These are phyloP conservation scores for Actinia equina DNA, from an alignment of 64 coral and sea anemone species.

Conservation along the genomic window DNA sequence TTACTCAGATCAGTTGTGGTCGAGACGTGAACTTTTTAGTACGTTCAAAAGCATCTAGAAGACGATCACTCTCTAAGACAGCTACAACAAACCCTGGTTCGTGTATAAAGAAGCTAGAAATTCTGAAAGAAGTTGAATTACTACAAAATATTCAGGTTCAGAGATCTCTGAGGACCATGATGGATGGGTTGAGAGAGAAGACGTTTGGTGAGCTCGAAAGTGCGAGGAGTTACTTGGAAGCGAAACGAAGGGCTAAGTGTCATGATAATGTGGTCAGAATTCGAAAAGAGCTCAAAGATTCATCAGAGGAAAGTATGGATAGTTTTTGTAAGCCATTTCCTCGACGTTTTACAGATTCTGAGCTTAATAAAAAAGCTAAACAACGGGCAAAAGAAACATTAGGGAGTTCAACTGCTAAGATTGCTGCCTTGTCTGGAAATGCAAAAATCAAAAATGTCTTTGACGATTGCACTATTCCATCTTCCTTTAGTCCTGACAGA, in stretches of 20 bases:
- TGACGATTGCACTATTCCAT: not conserved
- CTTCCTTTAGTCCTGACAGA: not conserved
- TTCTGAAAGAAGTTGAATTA: constrained; percentile 9
- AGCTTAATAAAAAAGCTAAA: not conserved
- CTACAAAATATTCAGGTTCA: constrained; percentile 14
- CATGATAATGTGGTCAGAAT: constrained; percentile 9
- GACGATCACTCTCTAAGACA: not conserved
- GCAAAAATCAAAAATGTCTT: not conserved
- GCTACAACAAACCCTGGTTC: not conserved
- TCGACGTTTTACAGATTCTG: not conserved
- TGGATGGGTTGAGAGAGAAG: not conserved
- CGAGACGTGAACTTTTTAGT: not conserved
- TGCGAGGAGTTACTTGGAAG: not conserved
- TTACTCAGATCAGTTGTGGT: not conserved
- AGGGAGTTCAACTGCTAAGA: not conserved
- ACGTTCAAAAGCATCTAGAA: not conserved
- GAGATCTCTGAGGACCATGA: not conserved
- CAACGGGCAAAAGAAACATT: not conserved
- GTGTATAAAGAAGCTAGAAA: not conserved
- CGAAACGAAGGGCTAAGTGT: not conserved
- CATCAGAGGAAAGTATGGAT: not conserved
- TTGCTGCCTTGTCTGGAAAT: not conserved
- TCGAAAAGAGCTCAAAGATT: not conserved
- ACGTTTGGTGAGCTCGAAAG: not conserved
- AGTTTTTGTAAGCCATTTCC: not conserved